Evolutionary conservation across 2,797 vertebrate species (phyloP).

Genomic region (Tenualosa thibaudeaui): DNA sequence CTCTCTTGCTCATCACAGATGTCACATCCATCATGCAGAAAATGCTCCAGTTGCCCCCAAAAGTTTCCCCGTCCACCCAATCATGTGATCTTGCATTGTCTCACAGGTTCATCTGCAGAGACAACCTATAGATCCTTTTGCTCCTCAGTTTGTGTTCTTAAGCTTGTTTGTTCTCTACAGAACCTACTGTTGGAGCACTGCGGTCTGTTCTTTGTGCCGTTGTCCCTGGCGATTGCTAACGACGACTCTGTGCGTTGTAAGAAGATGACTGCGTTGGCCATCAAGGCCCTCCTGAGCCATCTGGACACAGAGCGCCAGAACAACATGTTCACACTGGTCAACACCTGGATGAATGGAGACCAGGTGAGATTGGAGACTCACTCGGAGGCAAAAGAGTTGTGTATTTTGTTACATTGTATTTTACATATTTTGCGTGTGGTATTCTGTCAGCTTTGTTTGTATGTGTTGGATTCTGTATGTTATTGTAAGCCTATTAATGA

Average conservation of each 20-base stretch:
- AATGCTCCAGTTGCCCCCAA: no score
- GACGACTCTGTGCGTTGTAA: conserved; percentile 89
- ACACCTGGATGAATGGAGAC: conserved; percentile 81
- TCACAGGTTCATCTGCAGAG: no score
- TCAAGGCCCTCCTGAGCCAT: conserved; percentile 83
- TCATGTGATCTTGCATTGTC: no score
- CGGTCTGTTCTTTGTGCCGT: conserved; percentile 88
- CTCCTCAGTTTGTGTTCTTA: background rate
- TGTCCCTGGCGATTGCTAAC: conserved; percentile 87
- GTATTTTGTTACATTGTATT: no score
- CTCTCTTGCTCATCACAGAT: no score
- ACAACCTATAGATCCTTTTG: no score
- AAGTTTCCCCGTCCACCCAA: no score
- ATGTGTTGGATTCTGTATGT: background rate
- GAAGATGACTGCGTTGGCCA: conserved; percentile 88
- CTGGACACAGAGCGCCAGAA: conserved; percentile 78
- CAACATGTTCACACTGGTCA: conserved; percentile 80
- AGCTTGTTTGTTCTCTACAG: conserved; percentile 60
- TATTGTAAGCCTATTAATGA: no score
- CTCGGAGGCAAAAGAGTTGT: no score
- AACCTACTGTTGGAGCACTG: conserved; percentile 80
- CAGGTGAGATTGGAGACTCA: conserved; percentile 74
- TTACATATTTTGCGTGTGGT: no score
- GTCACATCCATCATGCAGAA: no score
- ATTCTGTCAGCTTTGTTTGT: background rate